Base-by-base conservation (phyloP, 2,888 invertebrate genomes). In the Pseudococcus jackbeardsleyi region DNA sequence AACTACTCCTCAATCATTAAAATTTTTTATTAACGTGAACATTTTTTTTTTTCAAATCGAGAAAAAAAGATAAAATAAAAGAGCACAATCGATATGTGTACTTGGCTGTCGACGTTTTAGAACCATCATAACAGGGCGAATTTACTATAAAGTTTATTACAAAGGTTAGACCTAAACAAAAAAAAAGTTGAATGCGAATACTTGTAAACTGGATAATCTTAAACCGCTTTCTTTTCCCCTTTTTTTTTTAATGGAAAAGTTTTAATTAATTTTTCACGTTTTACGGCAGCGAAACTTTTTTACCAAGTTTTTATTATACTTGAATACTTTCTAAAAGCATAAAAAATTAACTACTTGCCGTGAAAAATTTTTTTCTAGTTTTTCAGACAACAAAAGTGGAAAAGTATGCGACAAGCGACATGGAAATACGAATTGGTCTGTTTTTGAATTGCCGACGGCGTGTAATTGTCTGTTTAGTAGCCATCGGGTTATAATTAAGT, bases 231-330 rank as follows among this genome's bases (percentile, higher is more conserved):
- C 26, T 59, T 54, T 26, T 33, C 26, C 54, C 22, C 19, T 50
- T 50, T 84, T 84, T 84, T 59, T 85, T 85, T 54, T 64, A 59
- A 85, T 85, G 59, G 64, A 85, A 59, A 85, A 85, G 59, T 85
- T 85, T 85, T 85, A 85, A 85, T 85, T 85, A 85, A 85, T 85
- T 85, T 85, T 85, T 85, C 85, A 59, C 85, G 85, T 85, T 85
- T 85, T 85, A 85, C 64, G 85, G 64, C 59, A 42, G n/a, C 39
- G 64, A 85, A 59, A 84, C 79, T 82, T 82, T 82, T 46, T 82
- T 46, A 82, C 79, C 33, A 82, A 82, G 79, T 82, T 82, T 82
- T 82, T 82, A 82, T 82, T 82, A 82, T 82, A 82, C 42, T 82
- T 22, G 79, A 82, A 82, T 82, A 82, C 79, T 82, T 82, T 46